Conservation (phyloP, 2,113 vertebrate genomes). For the Silurus meridionalis region DNA sequence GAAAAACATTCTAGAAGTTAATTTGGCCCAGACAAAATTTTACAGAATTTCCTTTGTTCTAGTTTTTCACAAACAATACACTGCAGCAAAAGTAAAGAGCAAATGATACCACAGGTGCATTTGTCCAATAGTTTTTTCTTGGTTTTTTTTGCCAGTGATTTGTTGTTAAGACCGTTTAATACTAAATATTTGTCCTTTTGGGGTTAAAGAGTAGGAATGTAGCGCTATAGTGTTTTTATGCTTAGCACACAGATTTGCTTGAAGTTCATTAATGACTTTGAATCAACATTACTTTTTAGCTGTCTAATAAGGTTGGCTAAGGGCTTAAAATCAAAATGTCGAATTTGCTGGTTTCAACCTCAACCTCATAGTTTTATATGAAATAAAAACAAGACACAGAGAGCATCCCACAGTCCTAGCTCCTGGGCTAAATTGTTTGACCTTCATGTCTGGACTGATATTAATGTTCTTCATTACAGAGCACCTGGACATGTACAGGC, state of each 20-base stretch:
- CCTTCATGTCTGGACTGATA: slow-evolving; percentile 26
- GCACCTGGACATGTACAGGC: slow-evolving; percentile 13
- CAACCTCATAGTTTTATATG: neutral
- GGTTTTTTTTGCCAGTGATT: no score
- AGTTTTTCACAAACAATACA: no score
- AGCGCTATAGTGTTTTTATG: neutral
- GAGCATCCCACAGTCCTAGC: slow-evolving; percentile 10
- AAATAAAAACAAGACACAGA: slow-evolving; percentile 24
- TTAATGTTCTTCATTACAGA: slow-evolving; percentile 47
- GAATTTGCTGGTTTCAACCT: neutral
- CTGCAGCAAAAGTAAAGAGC: no score
- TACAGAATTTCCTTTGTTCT: no score
- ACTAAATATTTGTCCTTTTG: no score
- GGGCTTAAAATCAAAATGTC: neutral
- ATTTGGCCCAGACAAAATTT: no score
- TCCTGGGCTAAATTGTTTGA: slow-evolving; percentile 23
- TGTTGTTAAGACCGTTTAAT: no score
- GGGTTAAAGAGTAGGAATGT: no score
- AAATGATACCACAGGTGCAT: no score
- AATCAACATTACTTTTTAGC: neutral
- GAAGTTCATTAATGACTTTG: neutral
- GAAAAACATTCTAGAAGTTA: no score
- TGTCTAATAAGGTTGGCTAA: neutral
- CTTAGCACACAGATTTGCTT: slow-evolving; percentile 1
- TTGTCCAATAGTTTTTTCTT: no score